Conservation (phyloP, 1,140 invertebrate genomes). For the Holotrichia oblita region DNA sequence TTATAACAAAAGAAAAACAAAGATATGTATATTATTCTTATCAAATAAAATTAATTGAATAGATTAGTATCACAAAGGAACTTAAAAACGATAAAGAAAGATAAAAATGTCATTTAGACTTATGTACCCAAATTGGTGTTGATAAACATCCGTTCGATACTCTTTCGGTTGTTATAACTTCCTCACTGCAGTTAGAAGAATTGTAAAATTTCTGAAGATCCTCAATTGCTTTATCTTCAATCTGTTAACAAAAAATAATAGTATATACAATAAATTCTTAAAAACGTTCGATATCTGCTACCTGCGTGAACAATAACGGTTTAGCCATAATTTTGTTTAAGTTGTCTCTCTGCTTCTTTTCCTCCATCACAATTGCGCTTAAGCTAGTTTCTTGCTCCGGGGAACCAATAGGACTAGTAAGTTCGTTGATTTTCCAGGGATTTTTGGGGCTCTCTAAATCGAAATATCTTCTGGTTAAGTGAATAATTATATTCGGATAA, state of each 20-base stretch:
- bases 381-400: slow-evolving; percentile 57
- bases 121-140: slow-evolving; percentile 71
- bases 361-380: slow-evolving; percentile 68
- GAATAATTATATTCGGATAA: no score
- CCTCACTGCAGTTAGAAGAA: slow-evolving; percentile 67
- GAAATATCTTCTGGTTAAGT: no score
- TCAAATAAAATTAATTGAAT: slow-evolving; percentile 39
- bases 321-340: slow-evolving; percentile 69
- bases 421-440: slow-evolving; percentile 57
- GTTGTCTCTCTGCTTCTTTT: slow-evolving; percentile 70
- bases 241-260: background rate
- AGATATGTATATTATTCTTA: slow-evolving; percentile 29
- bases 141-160: slow-evolving; percentile 61
- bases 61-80: slow-evolving; percentile 35
- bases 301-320: slow-evolving; percentile 71
- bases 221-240: slow-evolving; percentile 67
- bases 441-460: slow-evolving; percentile 57
- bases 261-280: background rate
- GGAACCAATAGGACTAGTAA: slow-evolving; percentile 45
- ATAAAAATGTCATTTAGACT: slow-evolving; percentile 33
- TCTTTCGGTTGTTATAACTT: slow-evolving; percentile 71
- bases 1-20: slow-evolving; percentile 34
- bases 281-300: slow-evolving; percentile 56
- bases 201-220: slow-evolving; percentile 74
- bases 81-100: slow-evolving; percentile 11